These are phyloP conservation scores for Cheumatopsyche charites DNA, from an alignment of 1,140 invertebrate genomes.

Conservation along the genomic window DNA sequence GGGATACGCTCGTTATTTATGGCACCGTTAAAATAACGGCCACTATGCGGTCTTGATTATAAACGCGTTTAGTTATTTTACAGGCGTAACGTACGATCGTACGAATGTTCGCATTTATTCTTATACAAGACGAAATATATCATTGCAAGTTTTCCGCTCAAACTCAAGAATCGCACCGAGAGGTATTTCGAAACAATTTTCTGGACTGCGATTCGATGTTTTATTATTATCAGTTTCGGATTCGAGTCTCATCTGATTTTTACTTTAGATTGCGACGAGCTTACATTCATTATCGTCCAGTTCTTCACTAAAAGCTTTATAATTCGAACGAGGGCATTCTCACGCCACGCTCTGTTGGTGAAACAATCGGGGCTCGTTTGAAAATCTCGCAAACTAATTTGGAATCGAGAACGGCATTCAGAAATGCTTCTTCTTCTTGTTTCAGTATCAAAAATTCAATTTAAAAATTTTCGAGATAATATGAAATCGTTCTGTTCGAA, in stretches of 20 bases:
- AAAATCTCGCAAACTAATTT: slow-evolving; percentile 30
- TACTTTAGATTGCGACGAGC: slow-evolving; percentile 14
- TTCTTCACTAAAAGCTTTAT: slow-evolving; percentile 34
- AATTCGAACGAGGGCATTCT: slow-evolving; percentile 34
- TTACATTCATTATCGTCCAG: slow-evolving; percentile 15
- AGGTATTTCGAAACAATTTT: not conserved
- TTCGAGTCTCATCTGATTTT: slow-evolving; percentile 21
- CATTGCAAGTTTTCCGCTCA: not conserved
- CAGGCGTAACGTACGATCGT: too few species aligned
- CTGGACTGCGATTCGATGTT: not conserved
- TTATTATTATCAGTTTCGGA: slow-evolving; percentile 5
- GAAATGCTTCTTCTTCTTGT: too few species aligned
- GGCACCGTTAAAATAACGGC: slow-evolving; percentile 16
- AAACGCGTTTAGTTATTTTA: too few species aligned
- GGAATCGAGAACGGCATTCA: not conserved
- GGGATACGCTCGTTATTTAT: not conserved
- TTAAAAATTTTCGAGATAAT: too few species aligned
- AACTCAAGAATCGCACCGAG: not conserved
- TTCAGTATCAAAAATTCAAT: too few species aligned
- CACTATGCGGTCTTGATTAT: not conserved
- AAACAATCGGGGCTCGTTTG: slow-evolving; percentile 23
- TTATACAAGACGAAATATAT: not conserved
- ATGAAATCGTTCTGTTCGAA: too few species aligned
- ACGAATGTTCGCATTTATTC: too few species aligned
- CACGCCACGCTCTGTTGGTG: slow-evolving; percentile 22